Evolutionary conservation across 1,140 invertebrate genomes (phyloP), one percentile per base, ranked within the genome.

Genomic region (Drosophila lini): DNA sequence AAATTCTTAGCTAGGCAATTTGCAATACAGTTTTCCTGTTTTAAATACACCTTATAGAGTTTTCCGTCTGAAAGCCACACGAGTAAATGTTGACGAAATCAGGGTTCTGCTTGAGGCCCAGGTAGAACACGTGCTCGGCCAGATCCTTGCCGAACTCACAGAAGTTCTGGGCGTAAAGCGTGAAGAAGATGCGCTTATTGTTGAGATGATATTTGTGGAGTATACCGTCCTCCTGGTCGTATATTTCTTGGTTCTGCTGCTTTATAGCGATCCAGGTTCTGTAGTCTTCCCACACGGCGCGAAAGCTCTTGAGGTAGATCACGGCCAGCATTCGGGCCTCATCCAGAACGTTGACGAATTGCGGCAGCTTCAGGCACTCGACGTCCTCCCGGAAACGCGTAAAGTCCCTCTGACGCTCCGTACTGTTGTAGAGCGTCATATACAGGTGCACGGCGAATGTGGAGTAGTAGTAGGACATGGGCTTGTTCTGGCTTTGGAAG

Each of bases 131-230:
- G 42, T 78, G 67, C 38, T 92, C 88, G 0, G 91, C 86, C 41
- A 92, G 50, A 15, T 91, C 88, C 56, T 89, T 89, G 19, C 91
- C 91, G 44, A 92, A 92, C 28, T 92, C 91, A 32, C 91, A 92
- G 44, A 92, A 92, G 41, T 92, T 92, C 41, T 92, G 91, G 0
- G 86, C 91, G 36, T 83, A 92, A 0, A 92, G 70, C 0, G 88
- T 91, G 28, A 91, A 92, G 36, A 91, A 92, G 3, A 92, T 32
- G 0, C 84, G 80, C 44, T 80, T 86, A 16, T 92, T 91, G 61
- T 70, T 80, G 34, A 92, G 56, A 15, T 90, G 61, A 32, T 80
- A 77, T 5, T 67, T 55, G 9, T 56, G 55, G 0, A 92, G 74
- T 9, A 91, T 78, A 7, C 64, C 56, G 52, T 92, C 85, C 32